Evolutionary conservation across 2,797 vertebrate species (phyloP).

Genomic region (Danio choprae): DNA sequence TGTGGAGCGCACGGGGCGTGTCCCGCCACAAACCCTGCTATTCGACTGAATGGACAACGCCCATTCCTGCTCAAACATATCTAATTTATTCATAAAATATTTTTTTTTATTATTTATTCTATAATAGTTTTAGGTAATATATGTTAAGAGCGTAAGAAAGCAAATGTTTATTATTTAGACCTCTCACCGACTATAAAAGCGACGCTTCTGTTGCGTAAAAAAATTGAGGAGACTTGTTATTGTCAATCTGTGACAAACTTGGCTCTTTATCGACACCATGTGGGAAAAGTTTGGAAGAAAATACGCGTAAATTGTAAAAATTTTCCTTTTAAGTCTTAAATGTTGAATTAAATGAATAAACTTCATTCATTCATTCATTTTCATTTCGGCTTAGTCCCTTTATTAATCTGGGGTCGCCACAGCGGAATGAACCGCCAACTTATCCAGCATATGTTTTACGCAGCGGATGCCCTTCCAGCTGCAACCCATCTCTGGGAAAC

Average conservation of each 20-base stretch:
- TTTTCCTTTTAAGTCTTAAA: too few species aligned
- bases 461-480: too few species aligned
- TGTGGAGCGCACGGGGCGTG: conserved; percentile 67
- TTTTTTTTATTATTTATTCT: too few species aligned
- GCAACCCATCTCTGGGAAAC: too few species aligned
- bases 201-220: neutral
- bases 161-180: neutral
- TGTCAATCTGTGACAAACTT: neutral
- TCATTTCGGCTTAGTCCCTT: too few species aligned
- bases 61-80: conserved; percentile 71
- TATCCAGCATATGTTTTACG: too few species aligned
- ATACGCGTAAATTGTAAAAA: neutral
- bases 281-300: neutral
- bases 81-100: neutral
- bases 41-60: conserved; percentile 75
- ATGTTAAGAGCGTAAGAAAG: too few species aligned
- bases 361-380: too few species aligned
- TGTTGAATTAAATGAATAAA: too few species aligned
- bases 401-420: too few species aligned
- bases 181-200: neutral
- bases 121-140: neutral
- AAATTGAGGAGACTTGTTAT: neutral
- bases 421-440: too few species aligned
- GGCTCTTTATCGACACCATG: conserved; percentile 32
- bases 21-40: conserved; percentile 64